Conservation (phyloP, 2,113 vertebrate species). For the Sakesphorus luctuosus region DNA sequence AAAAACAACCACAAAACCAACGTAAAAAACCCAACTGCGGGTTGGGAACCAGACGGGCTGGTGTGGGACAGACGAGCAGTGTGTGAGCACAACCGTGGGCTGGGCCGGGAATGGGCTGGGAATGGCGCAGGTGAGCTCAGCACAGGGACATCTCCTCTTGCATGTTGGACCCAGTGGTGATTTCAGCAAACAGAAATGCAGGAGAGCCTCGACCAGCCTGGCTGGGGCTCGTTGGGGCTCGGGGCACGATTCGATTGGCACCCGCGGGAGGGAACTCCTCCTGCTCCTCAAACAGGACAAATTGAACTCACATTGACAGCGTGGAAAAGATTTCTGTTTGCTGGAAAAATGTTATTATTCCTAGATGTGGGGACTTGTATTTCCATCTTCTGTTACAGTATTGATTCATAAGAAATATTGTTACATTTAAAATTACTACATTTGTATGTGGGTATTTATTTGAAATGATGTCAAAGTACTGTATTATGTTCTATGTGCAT, state of each 20-base stretch:
- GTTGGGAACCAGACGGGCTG: slow-evolving; percentile 85
- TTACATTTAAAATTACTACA: slow-evolving; percentile 92
- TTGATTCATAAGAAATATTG: slow-evolving; percentile 91
- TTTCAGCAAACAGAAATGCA: slow-evolving; percentile 97
- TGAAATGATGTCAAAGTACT: slow-evolving; percentile 92
- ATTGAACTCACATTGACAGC: slow-evolving; percentile 73
- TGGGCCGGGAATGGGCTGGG: no score
- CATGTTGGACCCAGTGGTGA: slow-evolving; percentile 85
- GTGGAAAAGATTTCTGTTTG: slow-evolving; percentile 92
- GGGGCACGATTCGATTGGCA: slow-evolving; percentile 70
- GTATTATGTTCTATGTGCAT: slow-evolving; percentile 96
- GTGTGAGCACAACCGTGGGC: not conserved
- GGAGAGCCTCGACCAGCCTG: slow-evolving; percentile 80
- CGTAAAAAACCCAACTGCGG: slow-evolving; percentile 59
- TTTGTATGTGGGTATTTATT: slow-evolving; percentile 98
- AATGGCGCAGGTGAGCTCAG: not conserved
- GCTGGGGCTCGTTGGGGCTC: slow-evolving; percentile 79
- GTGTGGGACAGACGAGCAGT: slow-evolving; percentile 74
- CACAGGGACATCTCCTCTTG: slow-evolving; percentile 74
- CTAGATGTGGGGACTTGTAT: slow-evolving; percentile 89
- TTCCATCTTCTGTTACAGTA: slow-evolving; percentile 95
- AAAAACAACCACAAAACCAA: not conserved
- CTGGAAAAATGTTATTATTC: slow-evolving; percentile 92
- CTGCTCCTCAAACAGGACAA: slow-evolving; percentile 79
- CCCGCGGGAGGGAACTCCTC: not conserved